These are phyloP conservation scores for Panzeria rudis DNA, from an alignment of 2,888 invertebrate species.

Conservation along the genomic window DNA sequence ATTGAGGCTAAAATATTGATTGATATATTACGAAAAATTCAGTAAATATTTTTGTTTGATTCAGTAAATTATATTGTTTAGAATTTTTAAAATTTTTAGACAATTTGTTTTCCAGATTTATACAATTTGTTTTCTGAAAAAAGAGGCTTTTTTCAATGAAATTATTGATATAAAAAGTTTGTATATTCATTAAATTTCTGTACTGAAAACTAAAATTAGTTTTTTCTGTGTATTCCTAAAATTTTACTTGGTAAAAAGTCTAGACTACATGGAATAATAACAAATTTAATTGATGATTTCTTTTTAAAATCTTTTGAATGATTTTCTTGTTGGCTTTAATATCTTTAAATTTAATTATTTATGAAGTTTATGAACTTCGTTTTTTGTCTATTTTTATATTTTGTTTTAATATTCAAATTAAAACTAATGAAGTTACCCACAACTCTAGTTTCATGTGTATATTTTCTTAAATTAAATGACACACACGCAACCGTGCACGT, in stretches of 20 bases:
- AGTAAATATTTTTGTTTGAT: too few species aligned
- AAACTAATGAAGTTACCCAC: slow-evolving; percentile 42
- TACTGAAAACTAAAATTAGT: too few species aligned
- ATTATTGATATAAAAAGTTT: too few species aligned
- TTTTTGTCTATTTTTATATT: neutral
- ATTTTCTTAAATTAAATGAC: neutral
- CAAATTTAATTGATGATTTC: neutral
- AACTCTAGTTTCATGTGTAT: slow-evolving; percentile 38
- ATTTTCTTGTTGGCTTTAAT: neutral
- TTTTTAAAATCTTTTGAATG: neutral
- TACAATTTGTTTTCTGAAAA: too few species aligned
- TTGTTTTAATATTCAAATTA: slow-evolving; percentile 8
- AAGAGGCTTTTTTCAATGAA: too few species aligned
- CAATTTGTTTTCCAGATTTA: too few species aligned
- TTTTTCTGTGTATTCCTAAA: too few species aligned
- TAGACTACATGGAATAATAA: neutral
- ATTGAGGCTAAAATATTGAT: too few species aligned
- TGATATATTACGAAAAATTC: too few species aligned
- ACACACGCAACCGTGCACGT: neutral
- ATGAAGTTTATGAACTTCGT: slow-evolving; percentile 30
- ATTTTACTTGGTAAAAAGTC: neutral
- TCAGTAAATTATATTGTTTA: too few species aligned
- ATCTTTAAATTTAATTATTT: slow-evolving; percentile 1
- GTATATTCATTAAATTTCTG: too few species aligned
- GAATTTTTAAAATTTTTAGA: too few species aligned